Percentiles rank a stretch among this genome's conserved stretches.
These are phyloP conservation scores for Pogonomyrmex barbatus DNA, from an alignment of 1,140 invertebrate species.

Conservation along the genomic window DNA sequence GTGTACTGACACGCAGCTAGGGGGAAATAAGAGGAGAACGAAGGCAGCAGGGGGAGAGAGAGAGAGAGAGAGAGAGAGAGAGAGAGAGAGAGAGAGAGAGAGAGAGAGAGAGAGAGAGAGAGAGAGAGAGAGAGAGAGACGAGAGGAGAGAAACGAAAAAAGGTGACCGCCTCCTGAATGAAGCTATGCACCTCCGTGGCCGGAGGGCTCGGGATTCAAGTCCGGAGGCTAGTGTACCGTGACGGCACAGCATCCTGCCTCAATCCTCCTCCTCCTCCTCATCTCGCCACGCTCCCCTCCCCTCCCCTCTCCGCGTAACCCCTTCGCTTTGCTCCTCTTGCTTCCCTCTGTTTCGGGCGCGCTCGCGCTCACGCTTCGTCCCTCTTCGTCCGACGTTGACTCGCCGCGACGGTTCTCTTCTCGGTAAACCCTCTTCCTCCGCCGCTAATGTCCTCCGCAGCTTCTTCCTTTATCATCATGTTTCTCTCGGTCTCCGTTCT, in stretches of 20 bases:
- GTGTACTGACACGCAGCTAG: slow-evolving; percentile 36
- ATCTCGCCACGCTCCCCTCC: slow-evolving; percentile 41
- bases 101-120: not conserved
- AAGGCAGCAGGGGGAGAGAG: slow-evolving; percentile 1
- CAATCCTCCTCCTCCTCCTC: slow-evolving; percentile 39
- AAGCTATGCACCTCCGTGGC: slow-evolving; percentile 74
- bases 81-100: not conserved
- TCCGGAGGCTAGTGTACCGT: slow-evolving; percentile 83
- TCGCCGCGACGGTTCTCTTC: slow-evolving; percentile 55
- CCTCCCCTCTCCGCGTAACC: slow-evolving; percentile 28
- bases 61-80: not conserved
- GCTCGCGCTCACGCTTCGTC: slow-evolving; percentile 65
- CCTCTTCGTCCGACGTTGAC: slow-evolving; percentile 62
- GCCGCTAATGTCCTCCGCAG: slow-evolving; percentile 60
- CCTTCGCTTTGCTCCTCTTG: slow-evolving; percentile 27
- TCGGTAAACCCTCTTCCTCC: slow-evolving; percentile 65
- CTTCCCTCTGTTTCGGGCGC: slow-evolving; percentile 16
- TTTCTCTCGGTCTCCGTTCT: slow-evolving; percentile 47
- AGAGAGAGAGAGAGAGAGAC: not conserved
- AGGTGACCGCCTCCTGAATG: slow-evolving; percentile 55
- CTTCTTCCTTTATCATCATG: slow-evolving; percentile 59
- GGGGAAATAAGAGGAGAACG: slow-evolving; percentile 61
- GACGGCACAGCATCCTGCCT: slow-evolving; percentile 82
- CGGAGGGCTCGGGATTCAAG: slow-evolving; percentile 82
- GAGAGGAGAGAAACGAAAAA: slow-evolving; percentile 48